phyloP scores from a whole-genome alignment of 2,797 vertebrate genomes.

The Merluccius polli region DNA sequence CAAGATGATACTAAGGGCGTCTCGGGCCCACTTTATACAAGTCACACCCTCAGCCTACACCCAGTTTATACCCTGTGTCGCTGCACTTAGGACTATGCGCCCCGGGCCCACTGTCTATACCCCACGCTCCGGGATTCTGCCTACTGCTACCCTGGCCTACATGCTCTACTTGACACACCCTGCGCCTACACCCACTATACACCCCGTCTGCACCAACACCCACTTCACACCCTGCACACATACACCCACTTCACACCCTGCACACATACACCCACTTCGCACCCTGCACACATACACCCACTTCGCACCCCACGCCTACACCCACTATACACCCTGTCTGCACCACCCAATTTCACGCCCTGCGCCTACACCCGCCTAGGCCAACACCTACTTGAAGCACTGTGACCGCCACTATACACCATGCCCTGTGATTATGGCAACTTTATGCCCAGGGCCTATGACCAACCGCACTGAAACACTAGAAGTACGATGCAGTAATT shows the following conservation, averaged over 20 bases:
- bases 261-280: not conserved
- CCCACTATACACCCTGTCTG: too few species aligned
- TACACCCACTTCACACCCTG: not conserved
- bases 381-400: not conserved
- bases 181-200: not conserved
- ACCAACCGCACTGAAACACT: not conserved
- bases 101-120: too few species aligned
- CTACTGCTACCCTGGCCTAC: not conserved
- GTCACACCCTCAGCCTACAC: not conserved
- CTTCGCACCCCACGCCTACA: not conserved
- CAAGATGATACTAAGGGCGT: not conserved
- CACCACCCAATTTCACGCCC: not conserved
- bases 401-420: not conserved
- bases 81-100: not conserved
- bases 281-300: not conserved
- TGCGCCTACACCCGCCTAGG: not conserved
- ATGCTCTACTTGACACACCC: not conserved
- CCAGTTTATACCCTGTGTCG: not conserved
- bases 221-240: too few species aligned
- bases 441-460: not conserved
- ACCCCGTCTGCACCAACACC: not conserved
- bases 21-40: not conserved
- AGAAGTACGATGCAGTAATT: not conserved
- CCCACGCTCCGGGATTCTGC: too few species aligned
- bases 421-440: not conserved